Evolutionary conservation across 2,113 vertebrate genomes (phyloP).

Genomic region (Erpornis zantholeuca): DNA sequence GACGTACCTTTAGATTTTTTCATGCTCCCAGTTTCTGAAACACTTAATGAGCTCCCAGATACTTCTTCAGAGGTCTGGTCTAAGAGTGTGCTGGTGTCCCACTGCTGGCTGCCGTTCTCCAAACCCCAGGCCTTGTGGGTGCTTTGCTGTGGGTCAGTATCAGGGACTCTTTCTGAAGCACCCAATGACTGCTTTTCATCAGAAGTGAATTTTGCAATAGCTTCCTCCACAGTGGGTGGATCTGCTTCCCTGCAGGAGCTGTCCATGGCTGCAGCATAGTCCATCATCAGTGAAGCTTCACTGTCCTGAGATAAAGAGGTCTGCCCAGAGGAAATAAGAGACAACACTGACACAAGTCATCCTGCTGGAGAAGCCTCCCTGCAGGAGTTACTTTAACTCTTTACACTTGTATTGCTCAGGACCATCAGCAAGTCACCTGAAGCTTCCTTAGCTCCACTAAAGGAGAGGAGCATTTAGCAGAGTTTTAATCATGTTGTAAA

Average conservation of each 20-base stretch:
- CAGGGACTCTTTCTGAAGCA: neutral
- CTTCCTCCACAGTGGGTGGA: neutral
- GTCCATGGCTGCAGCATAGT: slow-evolving; percentile 91
- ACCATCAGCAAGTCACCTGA: neutral
- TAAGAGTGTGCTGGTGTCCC: slow-evolving; percentile 75
- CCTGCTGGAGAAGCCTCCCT: neutral
- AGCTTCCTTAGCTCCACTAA: neutral
- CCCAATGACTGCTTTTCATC: neutral
- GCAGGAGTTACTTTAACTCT: neutral
- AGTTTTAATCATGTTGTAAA: neutral
- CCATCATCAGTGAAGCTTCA: slow-evolving; percentile 84
- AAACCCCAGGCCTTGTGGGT: slow-evolving; percentile 52
- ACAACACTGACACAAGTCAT: neutral
- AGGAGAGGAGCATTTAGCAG: neutral
- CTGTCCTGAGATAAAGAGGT: slow-evolving; percentile 86
- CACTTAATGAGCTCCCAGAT: slow-evolving; percentile 86
- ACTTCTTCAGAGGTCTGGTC: slow-evolving; percentile 78
- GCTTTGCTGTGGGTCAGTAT: neutral
- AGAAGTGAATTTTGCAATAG: neutral
- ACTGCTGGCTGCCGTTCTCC: slow-evolving; percentile 60
- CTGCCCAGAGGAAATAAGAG: slow-evolving; percentile 28
- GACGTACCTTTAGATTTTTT: slow-evolving; percentile 90
- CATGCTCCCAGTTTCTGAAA: slow-evolving; percentile 79
- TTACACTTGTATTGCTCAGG: neutral
- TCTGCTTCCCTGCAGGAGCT: slow-evolving; percentile 70